A percentile compares a stretch with the other conserved stretches of the same genome.
phyloP scores from a whole-genome alignment of 2,113 vertebrate genomes.

The Pituophis catenifer region DNA sequence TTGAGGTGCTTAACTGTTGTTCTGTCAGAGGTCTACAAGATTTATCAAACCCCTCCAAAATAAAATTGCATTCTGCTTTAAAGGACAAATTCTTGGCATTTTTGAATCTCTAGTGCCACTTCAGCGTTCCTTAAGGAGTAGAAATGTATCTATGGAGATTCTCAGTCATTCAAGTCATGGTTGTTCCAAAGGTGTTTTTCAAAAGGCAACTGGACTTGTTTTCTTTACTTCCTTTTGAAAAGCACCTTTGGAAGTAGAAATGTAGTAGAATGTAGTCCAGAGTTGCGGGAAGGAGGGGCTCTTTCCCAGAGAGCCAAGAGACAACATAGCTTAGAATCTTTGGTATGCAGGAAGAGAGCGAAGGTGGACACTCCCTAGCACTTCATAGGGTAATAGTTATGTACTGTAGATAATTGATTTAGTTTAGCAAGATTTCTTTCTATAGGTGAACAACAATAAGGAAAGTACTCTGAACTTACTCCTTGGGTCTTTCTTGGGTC shows the following conservation, averaged over 20 bases:
- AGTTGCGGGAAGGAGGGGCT: neutral
- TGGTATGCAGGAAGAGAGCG: neutral
- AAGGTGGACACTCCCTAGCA: neutral
- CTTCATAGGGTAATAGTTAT: neutral
- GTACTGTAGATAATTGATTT: neutral
- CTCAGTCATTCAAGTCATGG: neutral
- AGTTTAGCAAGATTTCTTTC: neutral
- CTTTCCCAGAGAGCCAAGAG: neutral
- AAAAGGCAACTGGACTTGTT: neutral
- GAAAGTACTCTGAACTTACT: neutral
- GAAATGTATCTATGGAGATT: neutral
- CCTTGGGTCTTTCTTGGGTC: neutral
- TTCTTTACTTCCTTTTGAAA: neutral
- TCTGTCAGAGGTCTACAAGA: neutral
- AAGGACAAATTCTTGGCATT: neutral
- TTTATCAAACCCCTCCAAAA: neutral
- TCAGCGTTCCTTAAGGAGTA: neutral
- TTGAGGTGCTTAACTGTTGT: neutral
- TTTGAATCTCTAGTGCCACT: neutral
- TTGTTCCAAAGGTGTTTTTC: neutral
- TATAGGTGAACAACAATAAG: neutral
- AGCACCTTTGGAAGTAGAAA: neutral
- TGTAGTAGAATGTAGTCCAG: neutral
- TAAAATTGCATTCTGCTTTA: neutral
- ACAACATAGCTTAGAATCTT: neutral